Base-by-base conservation (phyloP, 2,888 invertebrate genomes). In the Eueremaeus valkanovi region DNA sequence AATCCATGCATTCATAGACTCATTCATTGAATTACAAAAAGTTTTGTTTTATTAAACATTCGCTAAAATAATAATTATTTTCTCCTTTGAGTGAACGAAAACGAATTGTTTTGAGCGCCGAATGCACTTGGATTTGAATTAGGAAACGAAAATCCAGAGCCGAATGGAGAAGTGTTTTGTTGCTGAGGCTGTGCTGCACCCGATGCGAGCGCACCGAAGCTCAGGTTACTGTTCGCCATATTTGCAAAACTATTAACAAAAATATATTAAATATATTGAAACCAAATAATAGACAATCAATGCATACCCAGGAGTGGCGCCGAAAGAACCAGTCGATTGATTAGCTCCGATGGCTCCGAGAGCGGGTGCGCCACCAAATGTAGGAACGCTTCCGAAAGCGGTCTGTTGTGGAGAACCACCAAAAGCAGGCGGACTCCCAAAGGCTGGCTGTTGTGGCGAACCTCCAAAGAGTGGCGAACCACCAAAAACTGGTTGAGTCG, bases 401-500 rank as follows among this genome's bases (percentile, higher is more conserved):
- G 75, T 13, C 24, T 2, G 21, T 21, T 51, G 51, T 24, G 51
- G 24, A n/a, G n/a, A 21, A 21, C 70, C 27, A 18, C 72, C 75
- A 51, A 75, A 75, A 27, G 70, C 49, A 27, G 75, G 72, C 42
- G 74, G n/a, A 31, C 73, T 63, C 3, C 73, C 73, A 16, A 73
- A 73, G 6, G 73, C 55, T 21, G 74, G 66, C 68, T 21, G 45
- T 70, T 72, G 68, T 33, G 70, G n/a, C n/a, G n/a, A 8, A 24
- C 70, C n/a, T 33, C 70, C 70, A 42, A 74, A 74, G 3, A 29
- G 13, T n/a, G 74, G 40, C 3, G 72, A 36, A 33, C 63, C 49
- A 24, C 75, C 75, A 49, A 75, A 75, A 21, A 40, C 3, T 27
- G 74, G 66, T 24, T n/a, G 29, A 11, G 29, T 13, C 29, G 27